phyloP scores from a whole-genome alignment of 2,888 invertebrate genomes.

The Nymphalis polychloros region DNA sequence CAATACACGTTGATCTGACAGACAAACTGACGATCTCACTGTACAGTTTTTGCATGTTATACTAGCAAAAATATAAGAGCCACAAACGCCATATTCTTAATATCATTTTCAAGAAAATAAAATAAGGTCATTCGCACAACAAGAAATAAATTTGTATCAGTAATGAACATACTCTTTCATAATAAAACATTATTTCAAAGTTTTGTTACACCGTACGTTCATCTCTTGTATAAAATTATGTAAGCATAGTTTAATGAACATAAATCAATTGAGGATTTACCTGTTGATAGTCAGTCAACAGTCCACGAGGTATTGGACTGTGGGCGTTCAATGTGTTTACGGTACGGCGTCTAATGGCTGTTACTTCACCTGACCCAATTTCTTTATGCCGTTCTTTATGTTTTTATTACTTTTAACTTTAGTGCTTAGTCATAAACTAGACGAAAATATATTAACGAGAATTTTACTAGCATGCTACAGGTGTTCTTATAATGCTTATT shows the following conservation, averaged over 20 bases:
- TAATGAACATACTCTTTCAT: not conserved
- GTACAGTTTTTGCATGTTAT: too few relatives aligned
- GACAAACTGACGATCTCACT: too few relatives aligned
- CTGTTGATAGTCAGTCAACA: conserved; percentile 42
- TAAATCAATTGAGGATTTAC: conserved; percentile 25
- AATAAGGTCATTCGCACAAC: too few relatives aligned
- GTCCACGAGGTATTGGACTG: conserved; percentile 23
- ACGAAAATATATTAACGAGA: conserved; percentile 42
- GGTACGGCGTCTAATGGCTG: conserved; percentile 40
- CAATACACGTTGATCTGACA: too few relatives aligned
- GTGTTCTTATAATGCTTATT: not conserved
- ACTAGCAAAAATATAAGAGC: too few relatives aligned
- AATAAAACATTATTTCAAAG: conserved; percentile 11
- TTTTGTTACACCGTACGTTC: not conserved
- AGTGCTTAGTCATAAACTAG: conserved; percentile 43
- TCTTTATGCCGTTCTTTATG: conserved; percentile 47
- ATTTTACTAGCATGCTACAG: conserved; percentile 14
- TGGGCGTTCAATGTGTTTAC: conserved; percentile 48
- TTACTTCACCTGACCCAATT: conserved; percentile 61
- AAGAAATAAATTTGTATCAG: too few relatives aligned
- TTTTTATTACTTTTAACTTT: conserved; percentile 47
- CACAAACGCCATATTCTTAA: too few relatives aligned
- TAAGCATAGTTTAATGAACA: conserved; percentile 27
- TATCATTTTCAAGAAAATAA: too few relatives aligned
- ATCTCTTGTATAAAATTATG: conserved; percentile 22